Conservation (phyloP, 2,113 vertebrate species). For the Calypte anna region DNA sequence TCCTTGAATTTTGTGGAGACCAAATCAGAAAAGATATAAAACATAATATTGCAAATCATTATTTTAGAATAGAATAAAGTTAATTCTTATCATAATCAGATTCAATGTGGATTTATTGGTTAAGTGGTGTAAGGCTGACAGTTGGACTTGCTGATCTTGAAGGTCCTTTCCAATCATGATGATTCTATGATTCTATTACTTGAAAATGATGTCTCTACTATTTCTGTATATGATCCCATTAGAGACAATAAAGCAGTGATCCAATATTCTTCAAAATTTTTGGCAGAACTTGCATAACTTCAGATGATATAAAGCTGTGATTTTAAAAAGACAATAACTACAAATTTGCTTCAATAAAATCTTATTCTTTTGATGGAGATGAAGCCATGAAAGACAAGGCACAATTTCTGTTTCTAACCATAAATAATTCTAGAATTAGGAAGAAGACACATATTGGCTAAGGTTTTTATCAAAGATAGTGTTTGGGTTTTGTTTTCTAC, state of each 20-base stretch:
- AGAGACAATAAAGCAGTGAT: background rate
- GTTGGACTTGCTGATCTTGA: too few relatives aligned
- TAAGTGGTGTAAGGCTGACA: too few relatives aligned
- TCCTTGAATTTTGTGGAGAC: background rate
- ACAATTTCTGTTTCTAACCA: background rate
- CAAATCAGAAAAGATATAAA: background rate
- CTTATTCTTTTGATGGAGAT: background rate
- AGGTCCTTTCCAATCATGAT: too few relatives aligned
- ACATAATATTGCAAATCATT: background rate
- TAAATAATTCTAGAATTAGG: background rate
- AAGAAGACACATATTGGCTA: background rate
- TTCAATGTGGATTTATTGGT: background rate
- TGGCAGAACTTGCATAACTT: background rate
- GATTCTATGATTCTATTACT: background rate
- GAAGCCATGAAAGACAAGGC: background rate
- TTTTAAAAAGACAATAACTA: background rate
- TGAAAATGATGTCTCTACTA: background rate
- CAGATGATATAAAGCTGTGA: background rate
- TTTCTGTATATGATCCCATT: background rate
- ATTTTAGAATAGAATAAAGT: background rate
- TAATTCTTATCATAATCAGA: background rate
- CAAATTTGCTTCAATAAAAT: background rate
- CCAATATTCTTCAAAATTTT: background rate
- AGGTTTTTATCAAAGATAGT: background rate
- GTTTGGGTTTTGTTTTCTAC: background rate